These are phyloP conservation scores for Lagria hirta DNA, from an alignment of 2,888 invertebrate species.

Conservation along the genomic window DNA sequence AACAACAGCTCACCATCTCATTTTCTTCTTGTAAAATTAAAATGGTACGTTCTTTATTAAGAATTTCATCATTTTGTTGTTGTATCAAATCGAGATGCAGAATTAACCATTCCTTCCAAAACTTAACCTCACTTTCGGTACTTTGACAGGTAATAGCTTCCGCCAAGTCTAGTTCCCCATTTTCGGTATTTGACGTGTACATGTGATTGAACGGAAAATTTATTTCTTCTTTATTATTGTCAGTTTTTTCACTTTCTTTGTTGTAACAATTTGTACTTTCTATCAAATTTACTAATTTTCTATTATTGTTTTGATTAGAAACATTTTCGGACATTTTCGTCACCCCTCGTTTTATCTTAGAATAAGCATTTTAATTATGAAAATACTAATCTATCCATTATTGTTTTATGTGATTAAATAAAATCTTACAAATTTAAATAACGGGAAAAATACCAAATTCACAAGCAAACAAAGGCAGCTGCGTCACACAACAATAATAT, in stretches of 20 bases:
- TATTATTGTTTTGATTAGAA: conserved; percentile 45
- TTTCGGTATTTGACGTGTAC: conserved; percentile 63
- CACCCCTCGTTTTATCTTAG: no score
- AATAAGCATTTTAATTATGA: no score
- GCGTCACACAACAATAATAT: no score
- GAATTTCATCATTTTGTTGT: conserved; percentile 83
- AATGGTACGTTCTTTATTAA: conserved; percentile 76
- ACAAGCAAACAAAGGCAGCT: no score
- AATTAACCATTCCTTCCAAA: conserved; percentile 75
- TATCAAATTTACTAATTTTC: conserved; percentile 25
- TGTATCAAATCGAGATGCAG: conserved; percentile 86
- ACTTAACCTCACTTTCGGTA: conserved; percentile 64
- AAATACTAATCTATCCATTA: no score
- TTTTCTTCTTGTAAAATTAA: conserved; percentile 74
- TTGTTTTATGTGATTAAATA: no score
- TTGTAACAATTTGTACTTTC: conserved; percentile 28
- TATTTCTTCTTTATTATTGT: conserved; percentile 56
- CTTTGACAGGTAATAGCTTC: conserved; percentile 37
- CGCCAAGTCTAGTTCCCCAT: conserved; percentile 32
- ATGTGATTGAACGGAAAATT: conserved; percentile 72
- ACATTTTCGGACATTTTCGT: conserved; percentile 56
- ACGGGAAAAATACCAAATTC: no score
- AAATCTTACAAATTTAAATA: no score
- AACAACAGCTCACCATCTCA: conserved; percentile 63
- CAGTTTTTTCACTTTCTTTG: conserved; percentile 5